A percentile compares a stretch with the other conserved stretches of the same genome.
These are phyloP conservation scores for Serrognathus titanus DNA, from an alignment of 2,888 invertebrate genomes.

Conservation along the genomic window DNA sequence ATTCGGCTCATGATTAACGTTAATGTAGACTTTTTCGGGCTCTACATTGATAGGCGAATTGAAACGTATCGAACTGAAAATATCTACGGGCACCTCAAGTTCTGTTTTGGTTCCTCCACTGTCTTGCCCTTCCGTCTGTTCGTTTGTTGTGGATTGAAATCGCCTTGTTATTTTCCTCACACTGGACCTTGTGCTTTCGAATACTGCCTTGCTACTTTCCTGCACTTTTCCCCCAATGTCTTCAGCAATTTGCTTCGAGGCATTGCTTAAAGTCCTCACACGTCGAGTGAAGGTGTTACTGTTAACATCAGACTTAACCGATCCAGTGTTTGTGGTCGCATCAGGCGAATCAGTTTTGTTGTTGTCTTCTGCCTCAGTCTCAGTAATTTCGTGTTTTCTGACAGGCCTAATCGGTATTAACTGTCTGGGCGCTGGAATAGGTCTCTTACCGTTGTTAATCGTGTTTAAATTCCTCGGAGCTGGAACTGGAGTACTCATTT, in stretches of 20 bases:
- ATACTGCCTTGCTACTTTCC: constrained; percentile 58
- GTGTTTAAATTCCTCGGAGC: constrained; percentile 32
- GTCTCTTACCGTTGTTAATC: constrained; percentile 47
- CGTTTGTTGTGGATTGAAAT: constrained; percentile 30
- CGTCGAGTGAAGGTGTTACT: constrained; percentile 45
- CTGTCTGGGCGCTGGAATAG: constrained; percentile 56
- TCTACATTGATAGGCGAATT: constrained; percentile 54
- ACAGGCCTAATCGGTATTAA: constrained; percentile 41
- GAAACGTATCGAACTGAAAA: constrained; percentile 65
- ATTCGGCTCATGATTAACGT: constrained; percentile 26
- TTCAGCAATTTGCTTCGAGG: constrained; percentile 57
- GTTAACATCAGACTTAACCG: constrained; percentile 21
- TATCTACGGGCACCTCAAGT: constrained; percentile 35
- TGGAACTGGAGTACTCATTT: constrained; percentile 37
- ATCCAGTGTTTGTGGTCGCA: constrained; percentile 3
- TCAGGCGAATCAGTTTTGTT: constrained; percentile 6
- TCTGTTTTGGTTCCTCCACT: constrained; percentile 28
- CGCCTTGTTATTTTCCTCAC: constrained; percentile 42
- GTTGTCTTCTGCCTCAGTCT: constrained; percentile 3
- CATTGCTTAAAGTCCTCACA: constrained; percentile 53
- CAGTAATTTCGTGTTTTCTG: constrained; percentile 10
- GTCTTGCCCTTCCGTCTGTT: constrained; percentile 17
- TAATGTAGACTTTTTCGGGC: constrained; percentile 18
- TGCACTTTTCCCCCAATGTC: constrained; percentile 56
- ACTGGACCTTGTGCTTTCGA: constrained; percentile 59